Base-by-base conservation (phyloP, 2,113 vertebrate species). In the Campylomormyrus tamandua region DNA sequence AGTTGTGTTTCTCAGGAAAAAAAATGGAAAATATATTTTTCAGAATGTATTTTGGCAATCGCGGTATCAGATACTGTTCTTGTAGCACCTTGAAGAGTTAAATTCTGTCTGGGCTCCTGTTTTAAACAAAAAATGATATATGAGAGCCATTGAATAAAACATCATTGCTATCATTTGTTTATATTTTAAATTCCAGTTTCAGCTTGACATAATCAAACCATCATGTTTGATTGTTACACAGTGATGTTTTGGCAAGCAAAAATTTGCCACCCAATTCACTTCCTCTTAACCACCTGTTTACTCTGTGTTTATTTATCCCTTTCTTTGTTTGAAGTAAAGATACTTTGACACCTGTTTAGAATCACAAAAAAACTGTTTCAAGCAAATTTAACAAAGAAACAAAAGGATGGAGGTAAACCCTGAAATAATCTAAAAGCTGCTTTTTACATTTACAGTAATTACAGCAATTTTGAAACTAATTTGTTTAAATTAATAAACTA, bases 1-100 rank as follows among this genome's bases (percentile, higher is more conserved):
- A 96, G 96, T 95, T 95, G 95, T 95, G 95, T 96, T 96, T 93
- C 96, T 97, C 96, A 97, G 96, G 96, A 96, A 96, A 94, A 92
- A 92, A 95, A 95, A 94, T 27, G 35, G 74, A 80, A 87, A 31
- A 53, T 31, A 53, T 83, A 83, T 35, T 84, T 84, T 88, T 88
- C 50, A 88, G 39, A 58, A 39, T 89, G 74, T 89, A 39, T 42
- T 84, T 89, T 56, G 48, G 52, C 48, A 80, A 19, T 87, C 85
- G 19, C 39, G 27, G 85, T 87, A 52, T 62, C 56, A 66, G 53
- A 88, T 53, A 88, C 52, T 58, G n/a, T 56, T 42, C 56, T 88
- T 13, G 52, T 88, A n/a, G 56, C 87, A 88, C 56, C 87, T 88
- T 88, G 31, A 45, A 39, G 56, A 88, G 5, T 88, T 88, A 6